Conservation (phyloP, 2,888 invertebrate genomes). For the Scotopteryx bipunctaria region DNA sequence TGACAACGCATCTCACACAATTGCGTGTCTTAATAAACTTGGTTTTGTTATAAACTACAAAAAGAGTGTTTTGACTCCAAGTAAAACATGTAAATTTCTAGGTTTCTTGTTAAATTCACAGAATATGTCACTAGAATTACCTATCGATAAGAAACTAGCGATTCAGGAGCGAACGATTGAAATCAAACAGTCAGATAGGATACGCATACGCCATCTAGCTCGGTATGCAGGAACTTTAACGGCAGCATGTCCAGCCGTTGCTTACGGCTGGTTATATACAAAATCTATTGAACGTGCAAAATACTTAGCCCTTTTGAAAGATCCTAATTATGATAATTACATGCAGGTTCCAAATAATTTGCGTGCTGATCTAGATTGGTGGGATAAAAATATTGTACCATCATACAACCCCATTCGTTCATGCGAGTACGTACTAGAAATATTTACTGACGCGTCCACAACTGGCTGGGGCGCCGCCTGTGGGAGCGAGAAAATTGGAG, state of each 20-base stretch:
- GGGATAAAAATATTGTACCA: background rate
- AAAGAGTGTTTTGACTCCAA: too few relatives aligned
- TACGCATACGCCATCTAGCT: background rate
- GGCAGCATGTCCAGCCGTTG: background rate
- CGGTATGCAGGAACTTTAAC: background rate
- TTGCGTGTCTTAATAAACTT: too few relatives aligned
- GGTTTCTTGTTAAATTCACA: background rate
- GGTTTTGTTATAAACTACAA: too few relatives aligned
- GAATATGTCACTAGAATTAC: background rate
- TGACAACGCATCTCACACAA: too few relatives aligned
- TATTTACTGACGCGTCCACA: too few relatives aligned
- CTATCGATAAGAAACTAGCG: too few relatives aligned
- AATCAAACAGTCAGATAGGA: background rate
- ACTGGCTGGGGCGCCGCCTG: too few relatives aligned
- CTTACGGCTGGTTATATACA: background rate
- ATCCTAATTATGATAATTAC: background rate
- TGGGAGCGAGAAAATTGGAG: too few relatives aligned
- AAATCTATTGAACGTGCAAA: background rate
- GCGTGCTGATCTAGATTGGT: background rate
- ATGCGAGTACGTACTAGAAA: too few relatives aligned
- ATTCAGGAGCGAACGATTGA: too few relatives aligned
- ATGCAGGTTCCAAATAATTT: background rate
- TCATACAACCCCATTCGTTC: too few relatives aligned
- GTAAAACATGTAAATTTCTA: background rate
- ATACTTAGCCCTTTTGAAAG: background rate